phyloP scores from a whole-genome alignment of 2,888 invertebrate species.

The Siphlonurus alternatus region DNA sequence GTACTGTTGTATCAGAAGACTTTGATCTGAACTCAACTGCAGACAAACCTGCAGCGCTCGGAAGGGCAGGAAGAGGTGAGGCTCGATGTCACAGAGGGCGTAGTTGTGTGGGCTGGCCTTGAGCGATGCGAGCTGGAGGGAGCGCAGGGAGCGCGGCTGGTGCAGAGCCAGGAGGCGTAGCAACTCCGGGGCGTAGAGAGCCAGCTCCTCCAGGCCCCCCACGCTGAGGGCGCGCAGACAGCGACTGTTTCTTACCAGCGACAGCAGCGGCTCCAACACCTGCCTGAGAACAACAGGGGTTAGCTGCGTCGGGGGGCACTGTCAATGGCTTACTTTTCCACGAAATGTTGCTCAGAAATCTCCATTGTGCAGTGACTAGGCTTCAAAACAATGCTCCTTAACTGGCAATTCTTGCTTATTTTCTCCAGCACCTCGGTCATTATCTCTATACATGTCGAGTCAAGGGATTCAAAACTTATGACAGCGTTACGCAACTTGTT shows the following conservation, averaged over 20 bases:
- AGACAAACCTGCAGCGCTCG: constrained; percentile 32
- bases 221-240: constrained; percentile 31
- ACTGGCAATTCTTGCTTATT: constrained; percentile 23
- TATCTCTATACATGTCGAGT: constrained; percentile 18
- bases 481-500: constrained; percentile 26
- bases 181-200: constrained; percentile 27
- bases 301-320: background rate
- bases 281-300: too few relatives aligned
- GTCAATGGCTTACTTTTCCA: constrained; percentile 11
- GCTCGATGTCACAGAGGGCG: constrained; percentile 36
- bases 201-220: constrained; percentile 35
- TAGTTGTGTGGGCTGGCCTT: constrained; percentile 56
- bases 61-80: constrained; percentile 39
- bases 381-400: constrained; percentile 25
- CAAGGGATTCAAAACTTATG: constrained; percentile 26
- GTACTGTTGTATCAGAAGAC: too few relatives aligned
- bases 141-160: constrained; percentile 37
- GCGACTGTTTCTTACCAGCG: constrained; percentile 29
- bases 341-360: constrained; percentile 15
- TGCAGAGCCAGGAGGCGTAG: constrained; percentile 27
- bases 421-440: constrained; percentile 20
- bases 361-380: constrained; percentile 23
- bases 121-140: constrained; percentile 50
- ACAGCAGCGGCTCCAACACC: constrained; percentile 24
- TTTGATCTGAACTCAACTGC: background rate